Conservation (phyloP, 2,797 vertebrate species). For the Champsocephalus gunnari region DNA sequence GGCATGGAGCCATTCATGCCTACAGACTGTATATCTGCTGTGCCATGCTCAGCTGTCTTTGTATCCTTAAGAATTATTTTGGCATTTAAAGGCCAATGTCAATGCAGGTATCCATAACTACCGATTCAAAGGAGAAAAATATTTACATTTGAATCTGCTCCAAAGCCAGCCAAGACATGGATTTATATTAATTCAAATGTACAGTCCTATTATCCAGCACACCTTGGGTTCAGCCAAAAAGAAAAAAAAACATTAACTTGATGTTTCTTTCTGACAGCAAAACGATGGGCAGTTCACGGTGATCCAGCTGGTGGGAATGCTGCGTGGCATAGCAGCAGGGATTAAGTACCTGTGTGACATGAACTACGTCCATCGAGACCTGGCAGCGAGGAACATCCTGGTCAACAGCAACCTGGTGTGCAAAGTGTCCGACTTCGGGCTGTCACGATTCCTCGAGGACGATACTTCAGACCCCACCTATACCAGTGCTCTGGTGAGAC, state of each 20-base stretch:
- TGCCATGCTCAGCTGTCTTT: neutral
- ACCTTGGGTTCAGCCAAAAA: neutral
- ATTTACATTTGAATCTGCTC: neutral
- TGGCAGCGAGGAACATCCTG: slow-evolving; percentile 97
- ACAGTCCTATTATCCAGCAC: neutral
- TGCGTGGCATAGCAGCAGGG: slow-evolving; percentile 93
- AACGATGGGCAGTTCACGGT: slow-evolving; percentile 97
- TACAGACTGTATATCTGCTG: neutral
- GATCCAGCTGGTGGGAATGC: slow-evolving; percentile 98
- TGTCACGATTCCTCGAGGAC: slow-evolving; percentile 96
- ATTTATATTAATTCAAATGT: neutral
- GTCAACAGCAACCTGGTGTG: slow-evolving; percentile 98
- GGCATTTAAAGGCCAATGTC: neutral
- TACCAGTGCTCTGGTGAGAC: slow-evolving; percentile 94
- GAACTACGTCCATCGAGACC: slow-evolving; percentile 97
- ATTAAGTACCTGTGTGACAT: slow-evolving; percentile 98
- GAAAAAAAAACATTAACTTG: neutral
- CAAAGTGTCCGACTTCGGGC: slow-evolving; percentile 96
- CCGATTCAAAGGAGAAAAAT: neutral
- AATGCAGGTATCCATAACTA: neutral
- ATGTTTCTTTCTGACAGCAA: slow-evolving; percentile 84
- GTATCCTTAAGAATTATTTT: neutral
- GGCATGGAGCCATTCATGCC: neutral
- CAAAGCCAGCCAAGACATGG: neutral
- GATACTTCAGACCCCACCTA: slow-evolving; percentile 98